Base-by-base conservation (phyloP, 2,888 invertebrate species). In the Macrosiphum euphorbiae region DNA sequence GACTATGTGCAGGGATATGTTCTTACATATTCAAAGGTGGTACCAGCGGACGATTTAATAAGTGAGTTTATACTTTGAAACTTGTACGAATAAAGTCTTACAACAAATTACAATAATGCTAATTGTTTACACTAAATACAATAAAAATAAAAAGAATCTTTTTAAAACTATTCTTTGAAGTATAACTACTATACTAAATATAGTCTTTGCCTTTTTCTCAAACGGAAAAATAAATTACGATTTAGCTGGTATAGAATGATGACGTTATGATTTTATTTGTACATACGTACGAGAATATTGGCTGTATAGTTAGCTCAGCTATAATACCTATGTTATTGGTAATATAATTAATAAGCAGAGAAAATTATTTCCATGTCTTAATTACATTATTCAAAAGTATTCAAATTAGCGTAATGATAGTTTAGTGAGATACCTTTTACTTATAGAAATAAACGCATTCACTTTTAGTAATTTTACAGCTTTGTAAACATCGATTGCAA, bases 1-100 rank as follows among this genome's bases (percentile, higher is more conserved):
- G 90, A 94, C 3, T 90, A 90, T 41, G 61, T 94, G 13, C 90
- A 61, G 11, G 94, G 94, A 94, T 94, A 94, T 50, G 67, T 94
- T 35, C 61, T 94, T 8, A 94, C 90, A 0, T 94, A 94, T 13
- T 94, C 94, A 0, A 94, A 90, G 44, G 85, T 94, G 0, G 90
- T 94, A 41, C 86, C 94, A 1, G 41, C 94, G 1, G 94, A 94
- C 24, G 94, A 94, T 26, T 67, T 94, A 52, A 94, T 94, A 58
- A 94, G 94, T 94, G 10, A 94, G 94, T 89, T 52, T 26, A 35
- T 7, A 26, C 26, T 50, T 20, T 35, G 35, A 78, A 35, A 78
- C 35, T 35, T 20, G 8, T 1, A 35, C 0, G 78, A 20, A 78
- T 20, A 20, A 78, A 35, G 1, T 35, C 8, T 35, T 20, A 35